phyloP scores from a whole-genome alignment of 2,797 vertebrate species.

The Manis crassicaudata region DNA sequence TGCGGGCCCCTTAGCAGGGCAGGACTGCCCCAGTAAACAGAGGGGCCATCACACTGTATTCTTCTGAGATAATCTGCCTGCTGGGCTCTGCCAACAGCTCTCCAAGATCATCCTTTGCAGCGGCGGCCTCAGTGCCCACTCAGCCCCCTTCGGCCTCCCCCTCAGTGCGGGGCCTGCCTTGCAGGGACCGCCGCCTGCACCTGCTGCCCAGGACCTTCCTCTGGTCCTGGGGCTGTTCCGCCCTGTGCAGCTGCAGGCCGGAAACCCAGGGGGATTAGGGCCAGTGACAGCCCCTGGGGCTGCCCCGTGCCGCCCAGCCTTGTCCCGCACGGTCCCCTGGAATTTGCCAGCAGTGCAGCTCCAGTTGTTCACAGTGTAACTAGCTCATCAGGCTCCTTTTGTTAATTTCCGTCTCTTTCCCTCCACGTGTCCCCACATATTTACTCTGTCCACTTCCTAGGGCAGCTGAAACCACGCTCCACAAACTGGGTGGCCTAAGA shows the following conservation, averaged over 20 bases:
- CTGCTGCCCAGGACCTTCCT: not conserved
- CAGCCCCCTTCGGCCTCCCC: not conserved
- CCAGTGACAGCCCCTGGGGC: no score
- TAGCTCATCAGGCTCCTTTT: not conserved
- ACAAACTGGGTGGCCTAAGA: not conserved
- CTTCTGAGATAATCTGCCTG: not conserved
- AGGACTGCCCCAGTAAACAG: not conserved
- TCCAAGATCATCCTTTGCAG: not conserved
- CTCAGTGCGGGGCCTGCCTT: not conserved
- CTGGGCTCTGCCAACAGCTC: no score
- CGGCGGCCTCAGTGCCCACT: accelerated
- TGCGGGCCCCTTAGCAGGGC: not conserved
- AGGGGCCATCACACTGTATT: not conserved
- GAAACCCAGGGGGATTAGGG: accelerated
- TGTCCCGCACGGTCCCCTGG: not conserved
- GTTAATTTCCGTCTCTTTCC: not conserved
- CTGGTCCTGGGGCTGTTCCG: not conserved
- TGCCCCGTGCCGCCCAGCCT: not conserved
- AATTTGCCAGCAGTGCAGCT: not conserved
- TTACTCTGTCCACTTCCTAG: not conserved
- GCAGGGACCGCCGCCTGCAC: not conserved
- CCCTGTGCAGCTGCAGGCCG: not conserved
- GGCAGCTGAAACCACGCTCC: not conserved
- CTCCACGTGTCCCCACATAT: not conserved
- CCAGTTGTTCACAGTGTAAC: not conserved